Evolutionary conservation across 2,888 invertebrate species (phyloP).

Genomic region (Erebia aethiops): DNA sequence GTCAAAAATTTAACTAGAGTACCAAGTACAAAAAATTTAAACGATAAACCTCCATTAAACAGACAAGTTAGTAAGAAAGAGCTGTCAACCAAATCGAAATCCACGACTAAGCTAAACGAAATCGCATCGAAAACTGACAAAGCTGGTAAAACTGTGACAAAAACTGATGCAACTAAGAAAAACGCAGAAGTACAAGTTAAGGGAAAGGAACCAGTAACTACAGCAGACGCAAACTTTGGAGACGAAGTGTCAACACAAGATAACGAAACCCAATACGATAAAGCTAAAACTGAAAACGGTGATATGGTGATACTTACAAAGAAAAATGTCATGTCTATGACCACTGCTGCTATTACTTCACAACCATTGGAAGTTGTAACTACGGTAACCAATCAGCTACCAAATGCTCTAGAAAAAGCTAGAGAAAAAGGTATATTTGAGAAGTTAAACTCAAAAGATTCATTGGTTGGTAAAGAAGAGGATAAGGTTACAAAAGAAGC

Average conservation of each 20-base stretch:
- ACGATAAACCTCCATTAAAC: slow-evolving; percentile 68
- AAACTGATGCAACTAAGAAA: slow-evolving; percentile 43
- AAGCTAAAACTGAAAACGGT: slow-evolving; percentile 67
- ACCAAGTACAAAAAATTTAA: slow-evolving; percentile 69
- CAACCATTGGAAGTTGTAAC: slow-evolving; percentile 82
- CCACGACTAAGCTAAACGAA: slow-evolving; percentile 64
- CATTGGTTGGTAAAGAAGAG: slow-evolving; percentile 67
- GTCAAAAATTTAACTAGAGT: slow-evolving; percentile 70
- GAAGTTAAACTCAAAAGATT: slow-evolving; percentile 73
- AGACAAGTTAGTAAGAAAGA: slow-evolving; percentile 65
- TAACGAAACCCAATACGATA: slow-evolving; percentile 77
- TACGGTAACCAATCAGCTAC: slow-evolving; percentile 80
- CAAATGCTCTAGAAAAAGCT: slow-evolving; percentile 75
- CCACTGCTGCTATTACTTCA: slow-evolving; percentile 82
- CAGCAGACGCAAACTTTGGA: slow-evolving; percentile 42
- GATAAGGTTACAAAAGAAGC: slow-evolving; percentile 49
- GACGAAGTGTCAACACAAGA: slow-evolving; percentile 69
- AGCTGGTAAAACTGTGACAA: slow-evolving; percentile 40
- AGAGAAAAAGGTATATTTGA: slow-evolving; percentile 78
- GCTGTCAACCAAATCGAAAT: slow-evolving; percentile 59
- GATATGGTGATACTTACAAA: slow-evolving; percentile 75
- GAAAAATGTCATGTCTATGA: slow-evolving; percentile 81
- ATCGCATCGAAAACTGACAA: slow-evolving; percentile 51
- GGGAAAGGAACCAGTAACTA: slow-evolving; percentile 42
- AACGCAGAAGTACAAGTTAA: slow-evolving; percentile 39